phyloP scores from a whole-genome alignment of 2,888 invertebrate genomes.

The Cinara cedri region DNA sequence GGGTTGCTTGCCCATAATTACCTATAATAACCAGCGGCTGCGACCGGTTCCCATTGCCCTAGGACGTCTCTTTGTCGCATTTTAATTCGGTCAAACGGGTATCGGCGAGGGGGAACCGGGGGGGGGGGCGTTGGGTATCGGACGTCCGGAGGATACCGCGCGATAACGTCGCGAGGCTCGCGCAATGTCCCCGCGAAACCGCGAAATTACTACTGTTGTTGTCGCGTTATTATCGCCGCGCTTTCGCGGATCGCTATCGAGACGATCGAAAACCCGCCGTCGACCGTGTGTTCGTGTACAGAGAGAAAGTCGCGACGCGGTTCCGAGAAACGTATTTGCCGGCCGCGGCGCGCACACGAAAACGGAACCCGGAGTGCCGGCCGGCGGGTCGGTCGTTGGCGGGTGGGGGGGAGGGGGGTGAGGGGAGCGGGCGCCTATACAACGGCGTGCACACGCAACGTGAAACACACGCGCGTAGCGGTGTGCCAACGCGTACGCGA shows the following conservation, averaged over 20 bases:
- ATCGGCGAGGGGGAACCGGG: too few species aligned
- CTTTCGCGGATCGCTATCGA: conserved; percentile 15
- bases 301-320: conserved; percentile 10
- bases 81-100: too few species aligned
- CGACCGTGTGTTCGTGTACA: not conserved
- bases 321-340: not conserved
- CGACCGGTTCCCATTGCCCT: too few species aligned
- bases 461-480: too few species aligned
- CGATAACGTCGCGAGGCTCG: not conserved
- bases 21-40: not conserved
- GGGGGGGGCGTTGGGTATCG: too few species aligned
- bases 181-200: conserved; percentile 14
- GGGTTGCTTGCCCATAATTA: not conserved
- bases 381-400: not conserved
- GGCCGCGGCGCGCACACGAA: not conserved
- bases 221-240: not conserved
- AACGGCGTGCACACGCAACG: too few species aligned
- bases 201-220: not conserved
- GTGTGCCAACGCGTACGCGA: too few species aligned
- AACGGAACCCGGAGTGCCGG: not conserved
- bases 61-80: too few species aligned
- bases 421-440: too few species aligned
- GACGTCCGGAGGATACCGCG: too few species aligned
- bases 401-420: not conserved
- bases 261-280: conserved; percentile 18